Base-by-base conservation (phyloP, 2,888 invertebrate species). In the Oscheius sp. region DNA sequence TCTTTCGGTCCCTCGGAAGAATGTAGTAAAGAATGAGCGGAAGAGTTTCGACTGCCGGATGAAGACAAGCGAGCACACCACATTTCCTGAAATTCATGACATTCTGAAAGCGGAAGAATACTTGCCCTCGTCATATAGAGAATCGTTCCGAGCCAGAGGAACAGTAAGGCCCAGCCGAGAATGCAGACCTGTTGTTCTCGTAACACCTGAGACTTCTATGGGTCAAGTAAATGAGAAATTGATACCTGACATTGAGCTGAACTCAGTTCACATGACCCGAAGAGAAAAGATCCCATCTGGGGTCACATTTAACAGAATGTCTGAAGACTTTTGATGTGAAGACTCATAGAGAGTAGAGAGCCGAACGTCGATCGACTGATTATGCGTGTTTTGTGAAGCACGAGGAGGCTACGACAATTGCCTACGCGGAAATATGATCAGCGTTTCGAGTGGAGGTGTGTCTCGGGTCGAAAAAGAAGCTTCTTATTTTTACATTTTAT, bases 81-180 rank as follows among this genome's bases (percentile, higher is more conserved):
- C 68, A 68, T 68, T 68, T 68, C 68, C 68, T 68, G 37, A 68
- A 68, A 55, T 29, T 13, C 21, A 55, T 9, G 55, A 9, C 32
- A 21, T n/a, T 29, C 13, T 13, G 53, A 3, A n/a, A 53, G 21
- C 13, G 21, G 21, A 21, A 53, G 3, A 3, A 3, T 4, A 37
- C 37, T 70, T 32, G 73, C 80, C 68, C 76, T 76, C 57, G 81
- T 81, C 78, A 81, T 81, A 70, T 79, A 81, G 74, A 81, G 76
- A 33, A 81, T 77, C 57, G 76, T 81, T 5, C 73, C 70, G 47
- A 81, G 65, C 81, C 81, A 81, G 33, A 81, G 73, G 35, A 81
- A 66, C 29, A 81, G 73, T 11, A 81, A 57, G 9, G 76, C 71
- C 81, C 81, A 81, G 32, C 81, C 81, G 21, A 79, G 72, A 10